Percentiles rank a stretch among this genome's conserved stretches.
Evolutionary conservation across 2,113 vertebrate genomes (phyloP).

Genomic region (Syrrhaptes paradoxus): DNA sequence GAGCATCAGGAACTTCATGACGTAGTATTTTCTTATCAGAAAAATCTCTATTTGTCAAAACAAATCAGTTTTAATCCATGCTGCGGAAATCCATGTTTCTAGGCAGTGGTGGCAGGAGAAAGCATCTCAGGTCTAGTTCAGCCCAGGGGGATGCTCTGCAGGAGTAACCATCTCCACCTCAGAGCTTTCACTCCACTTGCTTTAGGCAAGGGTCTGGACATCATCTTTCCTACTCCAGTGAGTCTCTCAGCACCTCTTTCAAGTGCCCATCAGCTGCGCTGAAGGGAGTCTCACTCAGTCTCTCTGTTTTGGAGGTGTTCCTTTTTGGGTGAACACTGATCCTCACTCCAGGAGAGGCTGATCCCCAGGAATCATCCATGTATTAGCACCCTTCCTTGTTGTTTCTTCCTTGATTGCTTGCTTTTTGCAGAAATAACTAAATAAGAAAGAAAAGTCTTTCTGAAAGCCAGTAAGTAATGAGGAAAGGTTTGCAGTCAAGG

Average conservation of each 20-base stretch:
- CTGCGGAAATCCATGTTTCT: not conserved
- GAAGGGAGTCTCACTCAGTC: not conserved
- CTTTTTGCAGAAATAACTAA: not conserved
- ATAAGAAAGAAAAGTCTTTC: not conserved
- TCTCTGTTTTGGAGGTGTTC: not conserved
- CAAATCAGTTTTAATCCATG: not conserved
- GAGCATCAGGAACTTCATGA: constrained; percentile 26
- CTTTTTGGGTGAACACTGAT: not conserved
- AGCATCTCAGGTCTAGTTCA: not conserved
- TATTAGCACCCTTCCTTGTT: not conserved
- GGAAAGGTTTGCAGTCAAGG: not conserved
- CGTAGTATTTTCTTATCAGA: not conserved
- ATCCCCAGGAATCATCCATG: not conserved
- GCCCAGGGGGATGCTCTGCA: not conserved
- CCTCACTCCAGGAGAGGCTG: not conserved
- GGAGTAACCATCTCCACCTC: not conserved
- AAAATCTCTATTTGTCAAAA: constrained; percentile 35
- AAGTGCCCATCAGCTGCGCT: not conserved
- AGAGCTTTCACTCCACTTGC: not conserved
- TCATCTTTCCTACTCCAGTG: not conserved
- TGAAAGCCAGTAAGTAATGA: not conserved
- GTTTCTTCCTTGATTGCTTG: not conserved
- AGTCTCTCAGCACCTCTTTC: not conserved
- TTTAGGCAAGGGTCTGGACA: not conserved
- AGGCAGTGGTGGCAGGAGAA: not conserved